These are phyloP conservation scores for Zygaena filipendulae DNA, from an alignment of 2,888 invertebrate species.

Conservation along the genomic window DNA sequence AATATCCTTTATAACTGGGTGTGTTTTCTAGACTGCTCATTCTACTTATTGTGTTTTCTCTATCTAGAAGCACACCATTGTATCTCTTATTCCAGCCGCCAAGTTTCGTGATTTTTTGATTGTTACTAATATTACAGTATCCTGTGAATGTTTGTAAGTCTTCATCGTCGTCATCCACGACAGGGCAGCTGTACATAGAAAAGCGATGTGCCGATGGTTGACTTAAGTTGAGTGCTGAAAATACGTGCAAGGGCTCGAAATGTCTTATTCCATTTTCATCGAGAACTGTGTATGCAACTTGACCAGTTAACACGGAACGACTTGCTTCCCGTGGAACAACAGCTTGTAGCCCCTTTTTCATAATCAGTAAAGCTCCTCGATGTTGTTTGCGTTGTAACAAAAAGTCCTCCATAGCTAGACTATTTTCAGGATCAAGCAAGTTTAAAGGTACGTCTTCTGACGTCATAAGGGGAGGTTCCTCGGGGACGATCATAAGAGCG, in stretches of 20 bases:
- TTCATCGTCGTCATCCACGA: slow-evolving; percentile 63
- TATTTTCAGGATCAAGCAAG: slow-evolving; percentile 74
- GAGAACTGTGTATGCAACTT: slow-evolving; percentile 79
- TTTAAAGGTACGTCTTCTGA: slow-evolving; percentile 78
- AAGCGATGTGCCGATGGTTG: slow-evolving; percentile 73
- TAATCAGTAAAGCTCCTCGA: slow-evolving; percentile 74
- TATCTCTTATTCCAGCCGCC: slow-evolving; percentile 55
- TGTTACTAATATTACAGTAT: slow-evolving; percentile 56
- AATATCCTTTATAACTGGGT: slow-evolving; percentile 66
- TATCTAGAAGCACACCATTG: slow-evolving; percentile 46
- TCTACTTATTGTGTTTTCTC: slow-evolving; percentile 49
- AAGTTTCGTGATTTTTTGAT: slow-evolving; percentile 52
- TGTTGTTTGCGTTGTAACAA: slow-evolving; percentile 69
- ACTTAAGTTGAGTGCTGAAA: slow-evolving; percentile 75
- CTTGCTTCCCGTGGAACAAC: slow-evolving; percentile 82
- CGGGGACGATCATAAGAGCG: slow-evolving; percentile 74
- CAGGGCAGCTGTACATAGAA: slow-evolving; percentile 73
- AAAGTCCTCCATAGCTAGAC: slow-evolving; percentile 81
- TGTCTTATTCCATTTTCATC: slow-evolving; percentile 81
- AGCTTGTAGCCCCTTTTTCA: slow-evolving; percentile 78
- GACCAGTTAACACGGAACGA: slow-evolving; percentile 77
- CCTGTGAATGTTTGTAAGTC: slow-evolving; percentile 54
- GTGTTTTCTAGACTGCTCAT: slow-evolving; percentile 63
- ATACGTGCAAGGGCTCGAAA: slow-evolving; percentile 81
- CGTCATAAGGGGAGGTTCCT: slow-evolving; percentile 68